phyloP scores from a whole-genome alignment of 2,888 invertebrate genomes.

The Morpho helenor region DNA sequence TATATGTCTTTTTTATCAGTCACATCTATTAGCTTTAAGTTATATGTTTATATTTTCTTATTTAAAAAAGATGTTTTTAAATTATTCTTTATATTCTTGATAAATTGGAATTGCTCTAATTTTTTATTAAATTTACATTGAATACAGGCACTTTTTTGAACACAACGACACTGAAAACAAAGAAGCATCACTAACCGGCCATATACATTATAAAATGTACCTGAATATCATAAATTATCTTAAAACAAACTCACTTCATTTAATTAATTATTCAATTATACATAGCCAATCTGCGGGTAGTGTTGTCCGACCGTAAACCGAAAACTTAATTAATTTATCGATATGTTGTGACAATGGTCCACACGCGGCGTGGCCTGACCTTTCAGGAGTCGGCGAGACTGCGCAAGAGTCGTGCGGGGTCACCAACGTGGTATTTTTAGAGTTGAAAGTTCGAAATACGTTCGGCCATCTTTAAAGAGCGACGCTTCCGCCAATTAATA shows the following conservation, averaged over 20 bases:
- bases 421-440: constrained; percentile 76
- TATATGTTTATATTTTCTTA: too few relatives aligned
- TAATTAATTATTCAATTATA: background rate
- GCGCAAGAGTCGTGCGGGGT: constrained; percentile 72
- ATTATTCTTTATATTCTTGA: too few relatives aligned
- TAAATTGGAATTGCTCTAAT: too few relatives aligned
- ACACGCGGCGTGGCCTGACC: constrained; percentile 65
- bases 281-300: background rate
- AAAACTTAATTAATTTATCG: constrained; percentile 23
- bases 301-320: constrained; percentile 3
- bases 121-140: too few relatives aligned
- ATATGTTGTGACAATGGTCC: constrained; percentile 31
- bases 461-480: constrained; percentile 39
- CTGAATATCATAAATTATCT: too few relatives aligned
- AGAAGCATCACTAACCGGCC: too few relatives aligned
- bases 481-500: constrained; percentile 39
- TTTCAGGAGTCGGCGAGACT: constrained; percentile 72
- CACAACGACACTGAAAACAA: too few relatives aligned
- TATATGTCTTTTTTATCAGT: too few relatives aligned
- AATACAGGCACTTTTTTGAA: too few relatives aligned
- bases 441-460: constrained; percentile 80
- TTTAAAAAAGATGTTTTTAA: too few relatives aligned
- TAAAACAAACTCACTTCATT: background rate
- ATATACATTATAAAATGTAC: too few relatives aligned
- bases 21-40: too few relatives aligned